Base-by-base conservation (phyloP, 2,113 vertebrate genomes). In the Gila orcuttii region DNA sequence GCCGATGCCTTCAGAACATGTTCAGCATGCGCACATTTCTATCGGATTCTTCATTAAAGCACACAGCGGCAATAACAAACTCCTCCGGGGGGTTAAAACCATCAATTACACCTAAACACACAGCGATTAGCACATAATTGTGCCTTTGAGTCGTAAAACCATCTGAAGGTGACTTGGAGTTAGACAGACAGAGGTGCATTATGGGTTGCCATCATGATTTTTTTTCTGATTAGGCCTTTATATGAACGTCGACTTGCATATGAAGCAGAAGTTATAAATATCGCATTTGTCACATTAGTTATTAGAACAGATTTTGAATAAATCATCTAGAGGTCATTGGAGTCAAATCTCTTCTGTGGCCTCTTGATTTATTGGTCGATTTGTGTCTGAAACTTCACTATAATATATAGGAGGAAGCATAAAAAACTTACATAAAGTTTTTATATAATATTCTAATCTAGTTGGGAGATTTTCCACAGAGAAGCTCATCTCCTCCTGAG, bases 41-140 rank as follows among this genome's bases (percentile, higher is more conserved):
- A 92, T 91, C 91, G 92, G 90, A 93, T 92, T 36, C 93, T 92
- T 93, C 93, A 93, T 94, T 94, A 92, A 93, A 91, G 89, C 87
- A 90, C 92, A 91, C 91, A 89, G 85, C 89, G 88, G 89, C 85
- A 86, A 90, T 93, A 91, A 93, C 91, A 90, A 89, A 91, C 88
- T 90, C 92, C 93, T 92, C 87, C 89, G 86, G 94, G 91, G 87
- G 90, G 85, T 93, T 91, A 89, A 93, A 93, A n/a, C 75, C 93
- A 94, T 94, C 94, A 93, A 94, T 94, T 93, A 90, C 55, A 23
- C 83, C 90, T 91, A 93, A 95, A 94, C 88, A 89, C 89, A 87
- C 77, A 90, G 88, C 91, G 92, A 93, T 95, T 91, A 91, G 89
- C 87, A 75, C 88, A 80, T 93, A 90, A 94, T 93, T 90, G 91